Evolutionary conservation across 2,888 invertebrate species (phyloP).

Genomic region (Amiota communis): DNA sequence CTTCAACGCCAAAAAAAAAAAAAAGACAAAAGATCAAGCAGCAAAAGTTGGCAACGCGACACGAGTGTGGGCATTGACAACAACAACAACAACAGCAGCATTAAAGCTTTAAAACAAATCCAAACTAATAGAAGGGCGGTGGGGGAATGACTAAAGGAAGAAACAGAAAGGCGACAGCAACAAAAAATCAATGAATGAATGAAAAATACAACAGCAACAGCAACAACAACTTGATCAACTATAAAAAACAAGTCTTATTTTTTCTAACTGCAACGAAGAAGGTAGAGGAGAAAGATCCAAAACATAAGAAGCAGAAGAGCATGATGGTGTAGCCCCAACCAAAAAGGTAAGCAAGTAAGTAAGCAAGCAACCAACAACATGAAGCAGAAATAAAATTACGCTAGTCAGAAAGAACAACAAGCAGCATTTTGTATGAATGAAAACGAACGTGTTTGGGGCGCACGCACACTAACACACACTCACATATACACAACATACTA

Average conservation of each 20-base stretch:
- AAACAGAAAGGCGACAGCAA: constrained; percentile 8
- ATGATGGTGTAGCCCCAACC: constrained; percentile 6
- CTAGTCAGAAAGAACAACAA: background rate
- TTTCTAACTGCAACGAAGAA: constrained; percentile 40
- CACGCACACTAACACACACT: background rate
- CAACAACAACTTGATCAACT: constrained; percentile 34
- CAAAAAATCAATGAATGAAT: constrained; percentile 23
- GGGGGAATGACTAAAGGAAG: background rate
- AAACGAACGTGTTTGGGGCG: constrained; percentile 61
- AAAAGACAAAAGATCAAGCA: constrained; percentile 41
- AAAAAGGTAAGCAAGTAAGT: constrained; percentile 12
- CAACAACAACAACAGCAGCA: background rate
- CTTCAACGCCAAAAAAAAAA: constrained; percentile 61
- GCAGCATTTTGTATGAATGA: constrained; percentile 57
- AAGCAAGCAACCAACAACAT: constrained; percentile 32
- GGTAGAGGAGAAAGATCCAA: background rate
- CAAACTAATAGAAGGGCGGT: background rate
- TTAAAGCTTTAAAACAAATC: too few relatives aligned
- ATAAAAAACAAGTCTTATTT: constrained; percentile 12
- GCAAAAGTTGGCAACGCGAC: constrained; percentile 25
- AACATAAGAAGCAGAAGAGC: background rate
- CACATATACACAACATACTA: background rate
- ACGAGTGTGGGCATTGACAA: background rate
- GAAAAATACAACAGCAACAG: constrained; percentile 19
- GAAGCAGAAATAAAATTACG: constrained; percentile 31